Base-by-base conservation (phyloP, 2,797 vertebrate genomes). In the Falco novaeseelandiae region DNA sequence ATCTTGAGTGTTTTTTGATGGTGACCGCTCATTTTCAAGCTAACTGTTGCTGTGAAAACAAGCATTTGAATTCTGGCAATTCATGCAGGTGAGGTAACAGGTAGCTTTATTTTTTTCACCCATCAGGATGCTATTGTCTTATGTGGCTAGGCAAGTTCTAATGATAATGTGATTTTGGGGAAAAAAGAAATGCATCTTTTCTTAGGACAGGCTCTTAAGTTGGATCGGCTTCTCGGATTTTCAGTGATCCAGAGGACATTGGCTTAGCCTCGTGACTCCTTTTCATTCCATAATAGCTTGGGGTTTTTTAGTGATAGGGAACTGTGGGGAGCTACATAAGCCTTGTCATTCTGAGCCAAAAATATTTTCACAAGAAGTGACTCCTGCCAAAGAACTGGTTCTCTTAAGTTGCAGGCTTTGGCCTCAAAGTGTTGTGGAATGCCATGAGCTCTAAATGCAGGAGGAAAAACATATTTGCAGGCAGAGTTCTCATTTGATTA, bases 391-490 rank as follows among this genome's bases (percentile, higher is more conserved):
- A 80, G 52, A 70, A 74, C 3, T 48, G 74, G 71, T 83, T 92
- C 93, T 78, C 79, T 89, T 27, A 80, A 96, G 92, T 89, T 17
- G 0, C 76, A 81, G 91, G 67, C 91, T 93, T 86, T 87, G 95
- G 92, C 94, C 95, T 95, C 69, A 8, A 78, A 93, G 94, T 93
- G 94, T 83, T 72, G 62, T 80, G 92, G 94, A 96, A 97, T 95
- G 82, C 65, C 65, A 22, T 36, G 80, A 67, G 58, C 66, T 87
- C 74, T 70, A 94, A 93, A 94, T 44, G 46, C 83, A 93, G 80
- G 74, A 92, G 90, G 69, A 22, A 83, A 86, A 95, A 92, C 74
- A 95, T 86, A 42, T 86, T 83, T 91, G 63, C 71, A 97, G 76
- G 65, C 70, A 74, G 57, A 78, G 89, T 83, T 94, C 63, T 88